These are phyloP conservation scores for Drosophila ochracea DNA, from an alignment of 2,888 invertebrate genomes.

Conservation along the genomic window DNA sequence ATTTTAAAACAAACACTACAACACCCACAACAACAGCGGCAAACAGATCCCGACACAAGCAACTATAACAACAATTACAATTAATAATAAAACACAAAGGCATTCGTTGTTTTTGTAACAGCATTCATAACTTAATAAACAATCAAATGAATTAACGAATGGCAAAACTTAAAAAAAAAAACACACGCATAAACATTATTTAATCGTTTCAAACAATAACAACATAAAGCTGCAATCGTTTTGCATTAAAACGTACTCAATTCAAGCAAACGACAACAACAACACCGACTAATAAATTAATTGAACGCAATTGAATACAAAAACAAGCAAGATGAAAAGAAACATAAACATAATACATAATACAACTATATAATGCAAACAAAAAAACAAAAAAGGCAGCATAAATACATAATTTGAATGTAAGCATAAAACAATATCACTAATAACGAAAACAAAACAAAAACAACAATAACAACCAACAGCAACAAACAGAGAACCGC, in stretches of 20 bases:
- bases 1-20: slow-evolving; percentile 74
- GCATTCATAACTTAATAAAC: slow-evolving; percentile 36
- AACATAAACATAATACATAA: slow-evolving; percentile 14
- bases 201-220: slow-evolving; percentile 36
- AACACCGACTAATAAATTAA: slow-evolving; percentile 40
- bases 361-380: slow-evolving; percentile 6
- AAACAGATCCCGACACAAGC: slow-evolving; percentile 58
- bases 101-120: slow-evolving; percentile 34
- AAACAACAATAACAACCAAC: slow-evolving; percentile 6
- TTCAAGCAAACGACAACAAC: slow-evolving; percentile 36
- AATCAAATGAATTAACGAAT: slow-evolving; percentile 23
- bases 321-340: slow-evolving; percentile 18
- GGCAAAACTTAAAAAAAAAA: slow-evolving; percentile 7
- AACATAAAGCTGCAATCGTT: slow-evolving; percentile 50
- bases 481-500: slow-evolving; percentile 16
- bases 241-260: slow-evolving; percentile 48
- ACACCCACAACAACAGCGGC: slow-evolving; percentile 43
- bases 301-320: slow-evolving; percentile 47
- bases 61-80: slow-evolving; percentile 26
- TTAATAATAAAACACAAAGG: slow-evolving; percentile 15
- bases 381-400: slow-evolving; percentile 19
- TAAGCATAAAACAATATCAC: slow-evolving; percentile 45
- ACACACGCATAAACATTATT: slow-evolving; percentile 50
- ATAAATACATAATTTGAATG: slow-evolving; percentile 54
- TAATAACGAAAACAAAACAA: slow-evolving; percentile 7